phyloP scores from a whole-genome alignment of 2,113 vertebrate genomes.

The Arizona elegans region DNA sequence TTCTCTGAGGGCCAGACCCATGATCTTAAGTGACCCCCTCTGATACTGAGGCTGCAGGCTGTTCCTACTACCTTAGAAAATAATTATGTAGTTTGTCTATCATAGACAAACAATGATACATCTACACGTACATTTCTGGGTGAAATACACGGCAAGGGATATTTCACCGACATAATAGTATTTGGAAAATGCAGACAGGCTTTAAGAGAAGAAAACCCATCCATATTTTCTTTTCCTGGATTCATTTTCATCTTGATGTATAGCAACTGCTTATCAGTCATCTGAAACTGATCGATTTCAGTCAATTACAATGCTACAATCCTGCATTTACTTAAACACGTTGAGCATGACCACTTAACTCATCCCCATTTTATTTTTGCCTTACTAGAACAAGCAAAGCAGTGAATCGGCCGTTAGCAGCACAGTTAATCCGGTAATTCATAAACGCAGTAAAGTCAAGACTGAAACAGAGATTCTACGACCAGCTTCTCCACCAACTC shows the following conservation, averaged over 20 bases:
- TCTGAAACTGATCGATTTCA: not conserved
- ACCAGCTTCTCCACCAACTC: constrained; percentile 75
- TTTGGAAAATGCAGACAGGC: not conserved
- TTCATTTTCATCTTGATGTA: not conserved
- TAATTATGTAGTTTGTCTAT: not conserved
- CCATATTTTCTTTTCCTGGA: not conserved
- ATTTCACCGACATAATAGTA: not conserved
- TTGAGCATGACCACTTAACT: not conserved
- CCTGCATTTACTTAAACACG: not conserved
- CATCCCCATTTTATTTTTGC: constrained; percentile 39
- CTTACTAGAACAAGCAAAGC: constrained; percentile 70
- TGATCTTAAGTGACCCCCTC: not conserved
- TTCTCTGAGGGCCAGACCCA: not conserved
- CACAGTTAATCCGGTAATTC: constrained; percentile 84
- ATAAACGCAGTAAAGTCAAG: constrained; percentile 88
- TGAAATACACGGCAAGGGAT: not conserved
- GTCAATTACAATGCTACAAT: not conserved
- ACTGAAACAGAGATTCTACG: constrained; percentile 76
- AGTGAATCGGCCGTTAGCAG: constrained; percentile 86
- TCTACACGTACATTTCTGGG: not conserved
- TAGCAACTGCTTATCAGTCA: not conserved
- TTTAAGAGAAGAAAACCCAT: not conserved
- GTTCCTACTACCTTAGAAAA: not conserved
- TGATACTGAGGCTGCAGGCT: not conserved
- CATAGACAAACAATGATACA: not conserved